Conservation (phyloP, 2,113 vertebrate species). For the Struthio camelus region DNA sequence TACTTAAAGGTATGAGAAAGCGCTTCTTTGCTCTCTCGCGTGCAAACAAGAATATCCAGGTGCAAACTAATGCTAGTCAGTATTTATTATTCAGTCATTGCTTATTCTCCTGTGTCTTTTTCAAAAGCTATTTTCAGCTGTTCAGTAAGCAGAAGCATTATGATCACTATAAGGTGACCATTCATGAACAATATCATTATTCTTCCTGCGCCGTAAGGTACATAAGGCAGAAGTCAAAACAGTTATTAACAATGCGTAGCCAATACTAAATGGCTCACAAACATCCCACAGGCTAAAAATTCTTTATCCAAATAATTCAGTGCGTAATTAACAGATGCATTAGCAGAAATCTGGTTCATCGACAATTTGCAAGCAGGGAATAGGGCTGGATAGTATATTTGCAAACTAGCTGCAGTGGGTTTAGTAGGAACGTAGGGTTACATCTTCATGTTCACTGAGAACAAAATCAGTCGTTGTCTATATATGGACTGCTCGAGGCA, state of each 20-base stretch:
- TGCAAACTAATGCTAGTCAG: background rate
- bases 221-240: conserved; percentile 1
- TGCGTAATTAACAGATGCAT: background rate
- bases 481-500: background rate
- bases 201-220: background rate
- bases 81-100: background rate
- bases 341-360: background rate
- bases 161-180: background rate
- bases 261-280: background rate
- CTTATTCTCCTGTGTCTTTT: background rate
- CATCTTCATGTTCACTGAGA: background rate
- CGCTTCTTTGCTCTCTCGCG: background rate
- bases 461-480: background rate
- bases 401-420: background rate
- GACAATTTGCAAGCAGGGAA: background rate
- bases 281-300: background rate
- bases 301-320: background rate
- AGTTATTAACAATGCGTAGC: background rate
- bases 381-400: background rate
- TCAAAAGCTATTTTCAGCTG: background rate
- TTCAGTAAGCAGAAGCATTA: background rate
- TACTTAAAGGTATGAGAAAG: background rate
- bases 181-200: background rate
- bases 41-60: background rate
- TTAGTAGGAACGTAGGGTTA: background rate